Evolutionary conservation across 2,797 vertebrate genomes (phyloP), one percentile per base, ranked within the genome.

Genomic region (Onychomys arenicola): DNA sequence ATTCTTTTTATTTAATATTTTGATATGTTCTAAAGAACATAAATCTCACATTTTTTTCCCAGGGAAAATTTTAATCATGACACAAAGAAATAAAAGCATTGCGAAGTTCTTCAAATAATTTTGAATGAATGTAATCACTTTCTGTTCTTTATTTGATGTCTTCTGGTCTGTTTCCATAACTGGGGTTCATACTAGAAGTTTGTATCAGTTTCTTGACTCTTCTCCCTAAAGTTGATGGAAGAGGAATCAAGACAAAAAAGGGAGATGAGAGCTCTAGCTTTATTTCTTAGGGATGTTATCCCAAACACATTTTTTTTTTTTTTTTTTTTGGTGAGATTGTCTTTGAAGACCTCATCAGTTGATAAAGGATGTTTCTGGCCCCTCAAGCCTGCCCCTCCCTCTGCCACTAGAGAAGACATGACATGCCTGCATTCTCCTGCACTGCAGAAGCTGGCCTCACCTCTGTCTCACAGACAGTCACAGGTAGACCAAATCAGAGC

Each of bases 51-150:
- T 13, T 0, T 29, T 95, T 78, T 77, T 95, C 81, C 78, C 89
- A 67, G n/a, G 89, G 69, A 87, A 96, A 84, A 37, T 91, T 69
- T 21, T 27, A n/a, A 91, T 88, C 91, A 90, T 84, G 76, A 81
- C 73, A 89, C 23, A 81, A 46, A 71, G 46, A 0, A 9, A 1
- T 59, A 75, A 73, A 67, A 75, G n/a, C 90, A 63, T 59, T 55
- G 19, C 52, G 21, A 65, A 34, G 25, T 9, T 63, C n/a, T 85
- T 91, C 75, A 90, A 67, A 63, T 55, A 13, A 25, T 69, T 80
- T 63, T 84, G 61, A 75, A 71, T 84, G 32, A 27, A 82, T 84
- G 82, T 73, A 82, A 52, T 94, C 76, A 73, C 81, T 95, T 93
- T 67, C 84, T 96, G 43, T n/a, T 81, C 80, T 89, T 67, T 73